Evolutionary conservation across 2,888 invertebrate species (phyloP), one percentile per base, ranked within the genome.

Genomic region (Labia minor): DNA sequence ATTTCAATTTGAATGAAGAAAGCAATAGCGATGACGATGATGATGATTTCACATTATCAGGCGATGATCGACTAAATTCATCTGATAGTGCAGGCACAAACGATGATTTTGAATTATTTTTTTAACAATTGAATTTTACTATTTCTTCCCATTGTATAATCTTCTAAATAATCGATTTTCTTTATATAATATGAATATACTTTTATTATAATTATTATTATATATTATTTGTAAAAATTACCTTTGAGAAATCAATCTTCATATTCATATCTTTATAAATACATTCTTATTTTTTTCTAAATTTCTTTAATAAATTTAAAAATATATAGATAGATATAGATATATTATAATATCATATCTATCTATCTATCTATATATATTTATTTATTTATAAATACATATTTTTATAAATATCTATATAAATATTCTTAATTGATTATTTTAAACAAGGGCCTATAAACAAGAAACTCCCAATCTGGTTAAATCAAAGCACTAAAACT

Each of bases 1-100:
- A 64, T 10, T 64, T 64, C 4, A 33, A 64, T n/a, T n/a, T 21
- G 11, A 33, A 64, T 4, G 21, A 14, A n/a, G 64, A 33, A 4
- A 33, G 33, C 20, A 64, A 64, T n/a, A 64, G 33, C 21, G 64
- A 64, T 10, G 64, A 64, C 18, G 64, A 64, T 64, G 64, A 64
- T 64, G 16, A 21, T 21, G 64, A 64, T 26, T 64, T 64, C 21
- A 33, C 33, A 26, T 64, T 64, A 33, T 64, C 33, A 20, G 33
- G 33, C n/a, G 21, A 21, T 26, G 64, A 64, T 21, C 26, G 64
- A 21, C 14, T 26, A 19, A 64, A 33, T 33, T 26, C 64, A 21
- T 64, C 64, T 16, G 64, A 64, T 20, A 33, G 64, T 21, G 21
- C 64, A 49, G 49, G 49, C 49, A 49, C 49, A 49, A 49, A 49